Conservation (phyloP, 2,888 invertebrate genomes). For the Exocentrus adspersus region DNA sequence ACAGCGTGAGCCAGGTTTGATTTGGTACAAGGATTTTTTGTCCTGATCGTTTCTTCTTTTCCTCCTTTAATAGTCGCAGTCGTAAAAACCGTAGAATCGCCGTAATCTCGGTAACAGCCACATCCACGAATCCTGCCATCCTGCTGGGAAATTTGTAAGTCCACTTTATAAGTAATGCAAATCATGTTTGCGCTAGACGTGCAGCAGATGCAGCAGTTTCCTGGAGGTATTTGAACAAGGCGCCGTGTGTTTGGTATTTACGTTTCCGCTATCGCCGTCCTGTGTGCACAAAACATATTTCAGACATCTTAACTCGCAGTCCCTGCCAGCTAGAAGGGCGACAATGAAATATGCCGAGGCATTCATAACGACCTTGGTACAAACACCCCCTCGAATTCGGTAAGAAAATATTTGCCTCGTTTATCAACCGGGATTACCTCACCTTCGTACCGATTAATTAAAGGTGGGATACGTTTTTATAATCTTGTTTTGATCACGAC, state of each 20-base stretch:
- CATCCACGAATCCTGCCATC: no score
- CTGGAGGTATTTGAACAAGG: conserved; percentile 34
- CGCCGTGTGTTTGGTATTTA: conserved; percentile 24
- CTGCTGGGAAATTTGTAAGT: neutral
- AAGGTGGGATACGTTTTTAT: no score
- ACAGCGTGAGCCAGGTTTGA: no score
- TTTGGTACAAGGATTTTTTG: no score
- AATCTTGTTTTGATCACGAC: no score
- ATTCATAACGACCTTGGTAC: neutral
- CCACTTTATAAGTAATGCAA: conserved; percentile 29
- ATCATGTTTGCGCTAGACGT: conserved; percentile 30
- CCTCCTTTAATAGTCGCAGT: no score
- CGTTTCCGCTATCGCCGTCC: conserved; percentile 9
- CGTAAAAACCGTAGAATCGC: no score
- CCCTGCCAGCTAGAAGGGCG: neutral
- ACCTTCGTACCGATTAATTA: neutral
- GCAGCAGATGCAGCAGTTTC: conserved; percentile 29
- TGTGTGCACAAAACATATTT: conserved; percentile 6
- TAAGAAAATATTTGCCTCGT: neutral
- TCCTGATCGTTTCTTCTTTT: neutral
- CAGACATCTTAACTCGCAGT: conserved; percentile 3
- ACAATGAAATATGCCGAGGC: conserved; percentile 15
- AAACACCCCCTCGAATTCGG: conserved; percentile 2
- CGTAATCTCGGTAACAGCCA: neutral
- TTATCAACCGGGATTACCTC: neutral